Base-by-base conservation (phyloP, 2,797 vertebrate species). In the Merluccius polli region DNA sequence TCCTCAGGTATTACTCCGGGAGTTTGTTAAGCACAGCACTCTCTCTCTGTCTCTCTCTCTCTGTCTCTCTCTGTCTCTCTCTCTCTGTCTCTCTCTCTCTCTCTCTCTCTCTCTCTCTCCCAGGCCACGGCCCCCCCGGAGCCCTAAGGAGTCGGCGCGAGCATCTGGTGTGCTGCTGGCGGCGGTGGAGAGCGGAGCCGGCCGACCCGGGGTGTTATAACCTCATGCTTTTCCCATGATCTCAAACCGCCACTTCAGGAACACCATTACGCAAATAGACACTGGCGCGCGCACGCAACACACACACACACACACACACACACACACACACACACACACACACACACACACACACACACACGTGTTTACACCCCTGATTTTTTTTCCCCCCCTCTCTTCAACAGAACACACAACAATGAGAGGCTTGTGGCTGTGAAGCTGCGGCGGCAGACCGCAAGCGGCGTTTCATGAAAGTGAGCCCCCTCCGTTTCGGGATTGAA, bases 141-240 rank as follows among this genome's bases (percentile, higher is more conserved):
- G 44, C 44, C 87, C 84, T 72, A 85, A 88, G 88, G 79, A 72
- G 79, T 70, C n/a, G n/a, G n/a, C n/a, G 83, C 81, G 81, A 90
- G 89, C 89, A 89, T 92, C 89, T 91, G 88, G 86, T 87, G 84
- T 48, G 75, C 83, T 82, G 83, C 33, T 35, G 33, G 33, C 8
- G 33, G 33, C 33, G 38, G 38, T 21, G 44, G 44, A 4, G 15
- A 18, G 44, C 44, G 15, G 44, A 52, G 15, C 38, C 84, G 83
- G 15, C 38, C 84, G 83, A 84, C 85, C 82, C 75, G 67, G 80
- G 81, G 84, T 77, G 81, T 81, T 81, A 83, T 4, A 88, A 72
- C 79, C 82, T 90, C 89, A 90, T 89, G 91, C 92, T 85, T 93
- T 92, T 91, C 85, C 86, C 89, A 88, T 93, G 89, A 91, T 92